Conservation (phyloP, 2,113 vertebrate genomes). For the Zosterops hypoxanthus region DNA sequence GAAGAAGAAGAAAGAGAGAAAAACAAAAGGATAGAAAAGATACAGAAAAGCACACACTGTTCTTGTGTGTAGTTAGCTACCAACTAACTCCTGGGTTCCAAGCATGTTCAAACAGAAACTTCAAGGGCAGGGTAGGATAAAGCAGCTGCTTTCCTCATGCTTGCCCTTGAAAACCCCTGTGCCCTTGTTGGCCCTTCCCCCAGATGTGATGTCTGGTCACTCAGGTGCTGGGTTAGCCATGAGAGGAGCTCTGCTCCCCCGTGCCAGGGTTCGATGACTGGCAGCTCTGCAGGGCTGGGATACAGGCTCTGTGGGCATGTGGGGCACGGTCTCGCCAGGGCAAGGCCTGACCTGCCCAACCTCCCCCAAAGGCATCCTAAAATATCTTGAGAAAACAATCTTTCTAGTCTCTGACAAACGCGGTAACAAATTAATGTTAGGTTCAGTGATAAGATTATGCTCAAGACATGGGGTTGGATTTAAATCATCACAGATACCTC, state of each 20-base stretch:
- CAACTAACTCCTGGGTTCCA: neutral
- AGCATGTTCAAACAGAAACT: neutral
- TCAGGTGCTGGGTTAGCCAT: neutral
- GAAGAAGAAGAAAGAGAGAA: neutral
- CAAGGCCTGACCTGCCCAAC: neutral
- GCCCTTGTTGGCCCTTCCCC: no score
- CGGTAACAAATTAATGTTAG: neutral
- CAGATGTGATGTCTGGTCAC: accelerated
- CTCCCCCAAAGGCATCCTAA: neutral
- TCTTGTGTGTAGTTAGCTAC: neutral
- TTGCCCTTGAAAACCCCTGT: neutral
- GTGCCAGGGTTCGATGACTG: accelerated
- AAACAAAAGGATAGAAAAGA: neutral
- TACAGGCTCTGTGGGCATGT: accelerated
- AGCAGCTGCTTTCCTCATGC: neutral
- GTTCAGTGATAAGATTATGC: neutral
- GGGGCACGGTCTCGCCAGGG: accelerated
- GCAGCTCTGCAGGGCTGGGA: neutral
- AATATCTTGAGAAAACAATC: neutral
- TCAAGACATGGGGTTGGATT: neutral
- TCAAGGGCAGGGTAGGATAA: no score
- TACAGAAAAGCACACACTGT: neutral
- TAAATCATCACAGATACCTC: neutral
- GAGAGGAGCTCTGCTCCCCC: accelerated
- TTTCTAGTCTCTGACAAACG: neutral